Conservation (phyloP, 2,113 vertebrate genomes). For the Cacatua alba region DNA sequence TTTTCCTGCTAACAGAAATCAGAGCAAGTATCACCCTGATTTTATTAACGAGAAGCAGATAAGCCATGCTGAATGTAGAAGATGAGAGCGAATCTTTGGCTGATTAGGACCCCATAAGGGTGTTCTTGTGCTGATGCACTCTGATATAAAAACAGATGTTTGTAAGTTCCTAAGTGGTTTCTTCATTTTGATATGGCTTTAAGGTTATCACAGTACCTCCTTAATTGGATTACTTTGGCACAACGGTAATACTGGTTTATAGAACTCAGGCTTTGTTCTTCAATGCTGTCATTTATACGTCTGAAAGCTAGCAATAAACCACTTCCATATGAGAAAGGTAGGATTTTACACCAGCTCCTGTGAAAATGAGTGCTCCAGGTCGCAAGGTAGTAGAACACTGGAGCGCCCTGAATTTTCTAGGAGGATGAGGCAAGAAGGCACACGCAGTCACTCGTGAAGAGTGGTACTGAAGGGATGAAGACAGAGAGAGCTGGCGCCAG, state of each 20-base stretch:
- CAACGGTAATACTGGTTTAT: not conserved
- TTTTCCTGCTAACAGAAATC: constrained; percentile 18
- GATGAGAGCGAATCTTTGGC: not conserved
- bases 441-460: rapidly evolving
- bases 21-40: constrained; percentile 17
- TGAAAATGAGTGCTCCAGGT: not conserved
- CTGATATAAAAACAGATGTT: not conserved
- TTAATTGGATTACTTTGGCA: constrained; percentile 17
- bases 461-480: not conserved
- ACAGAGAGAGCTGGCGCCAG: not conserved
- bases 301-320: not conserved
- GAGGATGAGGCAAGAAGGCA: not conserved
- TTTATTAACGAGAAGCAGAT: constrained; percentile 32
- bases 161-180: constrained; percentile 38
- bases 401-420: not conserved
- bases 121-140: constrained; percentile 23
- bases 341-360: not conserved
- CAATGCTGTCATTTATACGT: not conserved
- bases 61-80: not conserved
- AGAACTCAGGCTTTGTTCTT: not conserved
- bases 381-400: not conserved
- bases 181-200: constrained; percentile 28
- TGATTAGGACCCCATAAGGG: not conserved
- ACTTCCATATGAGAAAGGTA: not conserved
- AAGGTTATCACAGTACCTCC: constrained; percentile 5